Evolutionary conservation across 2,888 invertebrate species (phyloP).

Genomic region (Emmelina monodactyla): DNA sequence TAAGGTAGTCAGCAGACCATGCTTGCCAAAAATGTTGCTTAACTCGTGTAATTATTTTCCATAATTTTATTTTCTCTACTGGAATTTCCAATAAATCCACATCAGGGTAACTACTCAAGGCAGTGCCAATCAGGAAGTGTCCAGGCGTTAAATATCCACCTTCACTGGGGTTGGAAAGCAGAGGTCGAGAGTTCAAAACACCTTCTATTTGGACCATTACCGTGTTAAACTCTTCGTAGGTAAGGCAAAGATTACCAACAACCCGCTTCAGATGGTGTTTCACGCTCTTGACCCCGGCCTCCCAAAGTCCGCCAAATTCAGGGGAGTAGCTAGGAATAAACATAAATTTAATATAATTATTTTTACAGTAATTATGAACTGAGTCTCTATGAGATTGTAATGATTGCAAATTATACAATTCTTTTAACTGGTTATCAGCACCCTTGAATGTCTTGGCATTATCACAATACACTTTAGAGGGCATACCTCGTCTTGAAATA

Average conservation of each 20-base stretch:
- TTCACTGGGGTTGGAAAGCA: constrained; percentile 7
- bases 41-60: constrained; percentile 6
- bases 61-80: constrained; percentile 9
- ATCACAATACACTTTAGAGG: constrained; percentile 1
- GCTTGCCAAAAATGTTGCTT: constrained; percentile 12
- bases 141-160: constrained; percentile 11
- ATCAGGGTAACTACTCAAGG: constrained; percentile 10
- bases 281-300: constrained; percentile 3
- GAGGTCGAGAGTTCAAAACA: constrained; percentile 12
- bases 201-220: constrained; percentile 14
- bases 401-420: constrained; percentile 2
- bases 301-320: constrained; percentile 5
- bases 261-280: constrained; percentile 7
- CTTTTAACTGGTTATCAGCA: constrained; percentile 1
- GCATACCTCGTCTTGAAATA: constrained; percentile 1
- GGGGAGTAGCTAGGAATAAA: constrained; percentile 5
- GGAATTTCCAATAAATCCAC: constrained; percentile 4
- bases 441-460: constrained; percentile 2
- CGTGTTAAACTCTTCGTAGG: constrained; percentile 12
- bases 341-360: not conserved
- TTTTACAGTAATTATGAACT: not conserved
- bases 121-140: constrained; percentile 9
- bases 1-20: constrained; percentile 9
- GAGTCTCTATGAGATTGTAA: not conserved
- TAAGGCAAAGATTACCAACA: constrained; percentile 3